phyloP scores from a whole-genome alignment of 2,113 vertebrate species.

The Octodon degus region DNA sequence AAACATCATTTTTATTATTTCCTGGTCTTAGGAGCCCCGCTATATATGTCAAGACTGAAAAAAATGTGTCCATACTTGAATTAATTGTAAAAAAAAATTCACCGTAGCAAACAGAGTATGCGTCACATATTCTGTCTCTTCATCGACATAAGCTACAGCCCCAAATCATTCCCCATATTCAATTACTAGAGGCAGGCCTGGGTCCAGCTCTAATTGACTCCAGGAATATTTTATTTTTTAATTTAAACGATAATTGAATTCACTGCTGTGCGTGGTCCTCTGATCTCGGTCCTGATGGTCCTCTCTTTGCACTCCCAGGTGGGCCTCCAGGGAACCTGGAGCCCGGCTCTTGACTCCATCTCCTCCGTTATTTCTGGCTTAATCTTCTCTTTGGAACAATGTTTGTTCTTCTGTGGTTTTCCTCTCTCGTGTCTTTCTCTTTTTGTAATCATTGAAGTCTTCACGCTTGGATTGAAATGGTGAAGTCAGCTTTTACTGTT shows the following conservation, averaged over 20 bases:
- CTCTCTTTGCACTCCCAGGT: constrained; percentile 42
- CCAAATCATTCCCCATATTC: constrained; percentile 74
- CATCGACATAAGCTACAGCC: constrained; percentile 42
- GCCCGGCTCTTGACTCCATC: not conserved
- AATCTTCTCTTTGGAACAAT: not conserved
- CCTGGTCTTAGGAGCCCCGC: constrained; percentile 5
- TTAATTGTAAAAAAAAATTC: constrained; percentile 45
- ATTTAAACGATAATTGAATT: constrained; percentile 77
- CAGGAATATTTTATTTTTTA: constrained; percentile 77
- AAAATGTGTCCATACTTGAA: constrained; percentile 27
- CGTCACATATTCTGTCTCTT: constrained; percentile 54
- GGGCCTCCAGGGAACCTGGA: not conserved
- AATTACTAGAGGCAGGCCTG: constrained; percentile 75
- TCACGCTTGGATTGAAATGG: constrained; percentile 74
- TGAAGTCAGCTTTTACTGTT: constrained; percentile 79
- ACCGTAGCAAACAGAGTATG: constrained; percentile 30
- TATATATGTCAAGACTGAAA: not conserved
- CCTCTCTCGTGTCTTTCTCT: constrained; percentile 54
- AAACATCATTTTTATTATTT: not conserved
- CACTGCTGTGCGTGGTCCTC: constrained; percentile 60
- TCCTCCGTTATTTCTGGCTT: constrained; percentile 6
- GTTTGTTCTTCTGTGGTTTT: constrained; percentile 47
- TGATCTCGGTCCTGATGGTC: constrained; percentile 43
- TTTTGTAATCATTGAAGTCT: constrained; percentile 74
- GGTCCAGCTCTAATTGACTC: constrained; percentile 80